Evolutionary conservation across 1,140 invertebrate genomes (phyloP), one percentile per base, ranked within the genome.

Genomic region (Tigriopus japonicus): DNA sequence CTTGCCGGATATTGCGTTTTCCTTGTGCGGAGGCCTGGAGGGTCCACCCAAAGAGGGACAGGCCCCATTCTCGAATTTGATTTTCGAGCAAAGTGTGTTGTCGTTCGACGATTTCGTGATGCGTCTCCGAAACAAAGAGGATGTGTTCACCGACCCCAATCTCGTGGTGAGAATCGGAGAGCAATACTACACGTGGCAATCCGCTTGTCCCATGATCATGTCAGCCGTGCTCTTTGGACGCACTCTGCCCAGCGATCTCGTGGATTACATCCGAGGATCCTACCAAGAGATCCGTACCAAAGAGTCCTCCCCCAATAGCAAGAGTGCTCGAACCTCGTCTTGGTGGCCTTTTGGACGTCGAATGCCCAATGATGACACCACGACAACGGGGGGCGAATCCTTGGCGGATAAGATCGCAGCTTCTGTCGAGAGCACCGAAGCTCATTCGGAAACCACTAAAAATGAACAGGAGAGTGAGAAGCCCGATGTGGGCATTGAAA

Each of bases 171-270:
- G 86, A 68, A 80, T 96, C 41, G 84, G 83, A 67, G 82, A 83
- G 62, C 87, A 90, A 74, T 87, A 81, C 72, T 86, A 89, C 73
- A 87, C 83, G 67, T 95, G 91, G 89, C 72, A 80, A 58, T 81
- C 82, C 45, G 91, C 90, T 62, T 84, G 82, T 62, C 86, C 91
- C 13, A 82, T 92, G 65, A 77, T 97, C 62, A 78, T 94, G 67
- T 86, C 85, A 54, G 75, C 86, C 42, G 78, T 87, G 21, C 80
- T 83, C 61, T 97, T 85, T 74, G 80, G 89, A 68, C 80, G 86
- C 66, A 80, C 84, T 60, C 74, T 96, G 64, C 82, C 87, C 69
- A 59, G 71, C 73, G 67, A 65, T 67, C 60, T 63, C 40, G 43
- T 54, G 54, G 51, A 53, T 0, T 28, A 19, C 28, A 42, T 9